Evolutionary conservation across 2,113 vertebrate species (phyloP).

Genomic region (Carassius auratus): DNA sequence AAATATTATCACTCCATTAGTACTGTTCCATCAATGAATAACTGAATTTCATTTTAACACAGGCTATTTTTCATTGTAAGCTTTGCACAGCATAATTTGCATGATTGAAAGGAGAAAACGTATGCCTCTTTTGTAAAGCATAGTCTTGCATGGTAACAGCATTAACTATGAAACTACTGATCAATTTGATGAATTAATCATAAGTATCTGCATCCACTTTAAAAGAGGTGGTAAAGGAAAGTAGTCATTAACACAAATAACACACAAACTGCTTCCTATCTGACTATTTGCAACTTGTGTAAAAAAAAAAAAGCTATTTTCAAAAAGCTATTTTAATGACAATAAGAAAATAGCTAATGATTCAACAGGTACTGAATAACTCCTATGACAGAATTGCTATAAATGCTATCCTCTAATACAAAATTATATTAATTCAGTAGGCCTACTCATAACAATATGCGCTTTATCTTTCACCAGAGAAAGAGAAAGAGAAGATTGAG

Average conservation of each 20-base stretch:
- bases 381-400: no score
- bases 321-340: background rate
- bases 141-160: slow-evolving; percentile 6
- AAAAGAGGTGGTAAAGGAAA: background rate
- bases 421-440: background rate
- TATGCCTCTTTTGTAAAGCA: background rate
- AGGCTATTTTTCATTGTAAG: background rate
- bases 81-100: background rate
- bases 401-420: background rate
- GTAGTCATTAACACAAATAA: background rate
- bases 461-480: background rate
- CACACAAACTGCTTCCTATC: background rate
- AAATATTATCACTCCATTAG: background rate
- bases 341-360: no score
- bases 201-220: background rate
- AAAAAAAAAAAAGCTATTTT: background rate
- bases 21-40: background rate
- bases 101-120: background rate
- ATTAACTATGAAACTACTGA: background rate
- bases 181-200: background rate
- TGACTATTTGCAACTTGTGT: background rate
- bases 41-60: background rate
- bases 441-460: background rate
- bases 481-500: background rate
- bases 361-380: background rate